These are phyloP conservation scores for Deilephila porcellus DNA, from an alignment of 2,888 invertebrate genomes.

Conservation along the genomic window DNA sequence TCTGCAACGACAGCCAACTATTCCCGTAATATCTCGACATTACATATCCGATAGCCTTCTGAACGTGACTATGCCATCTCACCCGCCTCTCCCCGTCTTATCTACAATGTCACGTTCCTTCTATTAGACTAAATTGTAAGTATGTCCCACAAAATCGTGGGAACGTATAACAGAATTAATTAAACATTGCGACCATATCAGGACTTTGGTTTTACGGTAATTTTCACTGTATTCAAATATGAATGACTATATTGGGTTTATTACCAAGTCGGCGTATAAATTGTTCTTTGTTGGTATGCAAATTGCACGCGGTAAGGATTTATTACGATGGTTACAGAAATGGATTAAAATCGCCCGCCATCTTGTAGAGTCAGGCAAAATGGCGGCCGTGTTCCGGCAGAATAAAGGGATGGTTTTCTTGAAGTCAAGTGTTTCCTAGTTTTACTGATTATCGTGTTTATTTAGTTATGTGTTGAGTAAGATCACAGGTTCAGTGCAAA, in stretches of 20 bases:
- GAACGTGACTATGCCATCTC: conserved; percentile 17
- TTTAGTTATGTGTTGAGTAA: too few relatives aligned
- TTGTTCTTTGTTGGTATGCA: conserved; percentile 41
- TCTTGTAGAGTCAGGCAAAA: conserved; percentile 19
- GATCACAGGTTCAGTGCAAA: too few relatives aligned
- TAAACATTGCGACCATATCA: conserved; percentile 38
- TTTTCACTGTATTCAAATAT: conserved; percentile 46
- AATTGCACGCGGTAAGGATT: conserved; percentile 25
- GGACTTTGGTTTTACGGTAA: conserved; percentile 37
- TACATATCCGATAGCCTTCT: conserved; percentile 14
- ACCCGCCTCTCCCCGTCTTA: conserved; percentile 20
- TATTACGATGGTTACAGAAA: conserved; percentile 17
- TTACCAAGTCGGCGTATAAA: conserved; percentile 29
- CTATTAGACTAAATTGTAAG: conserved; percentile 30
- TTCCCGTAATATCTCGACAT: background rate
- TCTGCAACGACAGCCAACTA: background rate
- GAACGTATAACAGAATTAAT: conserved; percentile 34
- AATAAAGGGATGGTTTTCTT: background rate
- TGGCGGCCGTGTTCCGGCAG: background rate
- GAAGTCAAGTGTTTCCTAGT: background rate
- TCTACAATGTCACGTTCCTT: conserved; percentile 17
- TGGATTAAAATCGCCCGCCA: conserved; percentile 15
- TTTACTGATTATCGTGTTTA: background rate
- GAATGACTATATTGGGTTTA: conserved; percentile 40
- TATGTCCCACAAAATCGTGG: conserved; percentile 15